phyloP scores from a whole-genome alignment of 2,113 vertebrate genomes.

The Gavia stellata region DNA sequence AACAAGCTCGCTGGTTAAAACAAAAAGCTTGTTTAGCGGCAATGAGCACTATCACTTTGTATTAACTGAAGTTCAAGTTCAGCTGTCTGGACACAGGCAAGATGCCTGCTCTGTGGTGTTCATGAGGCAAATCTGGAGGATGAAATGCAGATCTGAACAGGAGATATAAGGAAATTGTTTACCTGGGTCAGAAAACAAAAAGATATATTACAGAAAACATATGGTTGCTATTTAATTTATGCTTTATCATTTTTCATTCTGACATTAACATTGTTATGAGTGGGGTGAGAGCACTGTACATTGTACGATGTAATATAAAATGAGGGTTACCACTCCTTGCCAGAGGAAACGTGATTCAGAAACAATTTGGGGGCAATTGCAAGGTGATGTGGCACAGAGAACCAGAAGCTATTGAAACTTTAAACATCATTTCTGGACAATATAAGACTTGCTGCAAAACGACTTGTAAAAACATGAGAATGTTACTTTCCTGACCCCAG shows the following conservation, averaged over 20 bases:
- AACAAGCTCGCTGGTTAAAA: background rate
- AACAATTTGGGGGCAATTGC: constrained; percentile 80
- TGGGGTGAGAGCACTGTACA: constrained; percentile 77
- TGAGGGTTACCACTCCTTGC: constrained; percentile 81
- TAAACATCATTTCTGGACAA: constrained; percentile 82
- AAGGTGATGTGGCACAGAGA: constrained; percentile 82
- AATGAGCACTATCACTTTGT: background rate
- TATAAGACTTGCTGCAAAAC: constrained; percentile 76
- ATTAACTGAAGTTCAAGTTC: background rate
- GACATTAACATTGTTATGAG: constrained; percentile 79
- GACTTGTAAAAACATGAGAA: constrained; percentile 76
- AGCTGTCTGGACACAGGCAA: background rate
- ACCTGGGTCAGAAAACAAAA: constrained; percentile 60
- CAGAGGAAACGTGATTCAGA: constrained; percentile 84
- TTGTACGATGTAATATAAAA: constrained; percentile 84
- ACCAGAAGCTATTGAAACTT: constrained; percentile 83
- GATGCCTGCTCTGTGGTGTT: background rate
- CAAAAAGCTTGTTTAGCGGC: background rate
- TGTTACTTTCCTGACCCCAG: constrained; percentile 61
- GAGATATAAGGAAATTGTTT: constrained; percentile 63
- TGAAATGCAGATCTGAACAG: constrained; percentile 21
- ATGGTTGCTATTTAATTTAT: constrained; percentile 90
- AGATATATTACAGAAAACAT: constrained; percentile 78
- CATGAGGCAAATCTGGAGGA: background rate
- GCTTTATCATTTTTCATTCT: constrained; percentile 93